A percentile compares a stretch with the other conserved stretches of the same genome.
Conservation (phyloP, 2,113 vertebrate genomes). For the Amblyopsis rosae region DNA sequence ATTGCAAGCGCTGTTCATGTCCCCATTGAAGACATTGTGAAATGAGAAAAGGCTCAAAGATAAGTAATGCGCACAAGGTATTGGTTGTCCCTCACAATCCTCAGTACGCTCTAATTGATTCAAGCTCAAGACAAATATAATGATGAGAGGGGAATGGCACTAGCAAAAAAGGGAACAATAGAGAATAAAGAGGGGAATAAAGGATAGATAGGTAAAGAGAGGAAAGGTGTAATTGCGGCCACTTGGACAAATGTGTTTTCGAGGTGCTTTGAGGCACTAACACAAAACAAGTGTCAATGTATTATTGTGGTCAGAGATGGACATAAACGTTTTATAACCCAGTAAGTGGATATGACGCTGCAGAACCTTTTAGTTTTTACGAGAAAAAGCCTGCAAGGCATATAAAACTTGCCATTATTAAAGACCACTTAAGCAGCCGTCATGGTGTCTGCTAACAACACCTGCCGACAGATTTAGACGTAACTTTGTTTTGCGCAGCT, state of each 20-base stretch:
- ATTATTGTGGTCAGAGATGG: conserved; percentile 45
- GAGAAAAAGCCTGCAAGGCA: conserved; percentile 53
- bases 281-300: background rate
- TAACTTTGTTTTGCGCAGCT: conserved; percentile 32
- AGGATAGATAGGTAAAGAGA: background rate
- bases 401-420: conserved; percentile 64
- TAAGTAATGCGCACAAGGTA: conserved; percentile 10
- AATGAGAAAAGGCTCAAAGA: background rate
- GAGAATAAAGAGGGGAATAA: background rate
- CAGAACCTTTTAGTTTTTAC: conserved; percentile 58
- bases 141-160: conserved; percentile 7
- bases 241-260: conserved; percentile 20
- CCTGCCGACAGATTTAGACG: conserved; percentile 38
- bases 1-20: no score
- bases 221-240: background rate
- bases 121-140: conserved; percentile 28
- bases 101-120: conserved; percentile 30
- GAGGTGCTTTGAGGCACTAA: conserved; percentile 13
- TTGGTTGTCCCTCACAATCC: no score
- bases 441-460: conserved; percentile 46
- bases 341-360: conserved; percentile 36
- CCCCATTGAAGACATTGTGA: no score
- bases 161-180: conserved; percentile 2
- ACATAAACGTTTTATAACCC: conserved; percentile 46
- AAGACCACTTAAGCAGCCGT: conserved; percentile 64